These are phyloP conservation scores for Drosophila robusta DNA, from an alignment of 2,888 invertebrate genomes.

Conservation along the genomic window DNA sequence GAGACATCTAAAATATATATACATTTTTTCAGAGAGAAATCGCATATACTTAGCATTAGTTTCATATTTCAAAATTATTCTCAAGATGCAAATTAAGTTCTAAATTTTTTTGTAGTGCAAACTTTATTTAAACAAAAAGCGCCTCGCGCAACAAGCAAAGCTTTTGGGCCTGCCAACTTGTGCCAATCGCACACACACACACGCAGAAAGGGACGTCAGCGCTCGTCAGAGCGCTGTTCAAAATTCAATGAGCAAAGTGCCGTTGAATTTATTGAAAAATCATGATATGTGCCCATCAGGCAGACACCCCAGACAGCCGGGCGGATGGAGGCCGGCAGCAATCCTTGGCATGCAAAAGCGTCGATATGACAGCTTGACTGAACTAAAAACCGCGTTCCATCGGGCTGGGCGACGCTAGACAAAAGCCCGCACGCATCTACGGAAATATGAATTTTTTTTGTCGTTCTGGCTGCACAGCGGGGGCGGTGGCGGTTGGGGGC, in stretches of 20 bases:
- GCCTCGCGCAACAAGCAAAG: too few species aligned
- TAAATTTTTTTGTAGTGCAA: too few species aligned
- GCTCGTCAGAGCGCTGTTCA: slow-evolving; percentile 50
- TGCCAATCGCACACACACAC: slow-evolving; percentile 7
- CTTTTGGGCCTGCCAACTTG: not conserved
- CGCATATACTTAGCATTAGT: too few species aligned
- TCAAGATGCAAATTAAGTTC: too few species aligned
- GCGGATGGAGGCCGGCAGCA: not conserved
- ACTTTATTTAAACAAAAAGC: too few species aligned
- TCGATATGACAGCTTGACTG: slow-evolving; percentile 80
- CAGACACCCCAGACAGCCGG: slow-evolving; percentile 19
- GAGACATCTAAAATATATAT: too few species aligned
- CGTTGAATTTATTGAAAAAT: slow-evolving; percentile 77
- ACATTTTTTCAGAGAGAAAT: too few species aligned
- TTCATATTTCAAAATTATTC: too few species aligned
- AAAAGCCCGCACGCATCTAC: slow-evolving; percentile 56
- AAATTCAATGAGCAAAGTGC: slow-evolving; percentile 77
- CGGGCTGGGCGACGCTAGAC: slow-evolving; percentile 56
- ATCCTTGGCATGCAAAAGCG: slow-evolving; percentile 68
- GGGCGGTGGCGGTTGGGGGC: not conserved
- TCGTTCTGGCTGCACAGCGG: slow-evolving; percentile 60
- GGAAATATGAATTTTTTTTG: slow-evolving; percentile 72
- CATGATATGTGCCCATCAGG: slow-evolving; percentile 73
- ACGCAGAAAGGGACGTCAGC: not conserved
- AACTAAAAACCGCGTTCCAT: slow-evolving; percentile 69